Evolutionary conservation across 1,140 invertebrate species (phyloP).

Genomic region (Drosophila aff.): DNA sequence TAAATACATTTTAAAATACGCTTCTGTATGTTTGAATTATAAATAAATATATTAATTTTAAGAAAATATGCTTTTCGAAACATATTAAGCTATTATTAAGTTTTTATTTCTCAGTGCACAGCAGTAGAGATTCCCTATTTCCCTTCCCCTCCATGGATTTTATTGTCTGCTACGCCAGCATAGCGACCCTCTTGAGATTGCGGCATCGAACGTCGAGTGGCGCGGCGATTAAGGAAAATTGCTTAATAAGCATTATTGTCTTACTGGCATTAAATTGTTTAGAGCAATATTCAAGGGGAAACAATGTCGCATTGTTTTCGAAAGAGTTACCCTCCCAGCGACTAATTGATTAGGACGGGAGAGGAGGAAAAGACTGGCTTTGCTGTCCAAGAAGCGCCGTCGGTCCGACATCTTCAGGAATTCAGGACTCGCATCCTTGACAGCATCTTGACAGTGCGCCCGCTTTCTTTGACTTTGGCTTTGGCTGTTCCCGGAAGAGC

Average conservation of each 20-base stretch:
- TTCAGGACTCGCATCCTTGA: constrained; percentile 18
- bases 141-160: neutral
- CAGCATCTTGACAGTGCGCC: constrained; percentile 37
- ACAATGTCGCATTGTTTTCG: constrained; percentile 67
- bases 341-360: constrained; percentile 73
- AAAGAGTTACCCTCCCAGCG: constrained; percentile 52
- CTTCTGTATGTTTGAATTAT: neutral
- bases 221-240: constrained; percentile 80
- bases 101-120: constrained; percentile 2
- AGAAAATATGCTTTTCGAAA: too few relatives aligned
- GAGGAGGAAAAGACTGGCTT: constrained; percentile 2
- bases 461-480: constrained; percentile 24
- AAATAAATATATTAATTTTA: neutral
- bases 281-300: constrained; percentile 55
- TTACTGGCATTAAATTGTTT: constrained; percentile 81
- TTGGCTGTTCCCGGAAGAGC: constrained; percentile 42
- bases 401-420: neutral
- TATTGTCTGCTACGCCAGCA: constrained; percentile 8
- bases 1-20: too few relatives aligned
- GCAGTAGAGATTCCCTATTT: neutral
- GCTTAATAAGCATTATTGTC: constrained; percentile 84
- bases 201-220: constrained; percentile 73
- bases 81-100: neutral
- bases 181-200: constrained; percentile 60
- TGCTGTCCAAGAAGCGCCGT: neutral